Evolutionary conservation across 2,113 vertebrate genomes (phyloP), one percentile per base, ranked within the genome.

Genomic region (Spermophilus dauricus): DNA sequence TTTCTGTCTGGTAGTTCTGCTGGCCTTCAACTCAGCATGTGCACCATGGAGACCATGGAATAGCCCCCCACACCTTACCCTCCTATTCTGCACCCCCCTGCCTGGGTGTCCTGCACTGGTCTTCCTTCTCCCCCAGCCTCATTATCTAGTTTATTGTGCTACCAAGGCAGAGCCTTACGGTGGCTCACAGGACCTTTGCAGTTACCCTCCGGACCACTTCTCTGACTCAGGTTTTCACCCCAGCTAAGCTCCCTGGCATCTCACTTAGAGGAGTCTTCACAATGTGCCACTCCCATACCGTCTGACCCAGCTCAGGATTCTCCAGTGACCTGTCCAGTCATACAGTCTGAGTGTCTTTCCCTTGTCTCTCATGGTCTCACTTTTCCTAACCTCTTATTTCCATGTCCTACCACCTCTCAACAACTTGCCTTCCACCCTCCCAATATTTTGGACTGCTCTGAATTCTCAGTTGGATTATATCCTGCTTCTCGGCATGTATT

Each of bases 41-140:
- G 37, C 58, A 6, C 30, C 7, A 0, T 24, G 18, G 89, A 45
- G 48, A 28, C 48, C 4, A 0, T 2, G 17, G 42, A 26, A 24
- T 37, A 58, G 32, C 20, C 2, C 2, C 30, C 56, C 13, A 5
- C 13, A 53, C 67, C 45, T 34, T 34, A 39, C 22, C 56, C 7
- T 67, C 34, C 10, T 56, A 0, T 83, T 73, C 26, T 42, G 24
- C 45, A 26, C 37, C 32, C 76, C 6, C 16, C 61, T 73, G 10
- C 9, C 22, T 2, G 3, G 7, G 26, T 2, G 14, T 34, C 18
- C 22, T 4, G 8, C 2, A 6, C 1, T 20, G 0, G 17, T 6
- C 53, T n/a, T 34, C 24, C 7, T 48, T 81, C 39, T 56, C 30
- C 42, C 32, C 14, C 0, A 4, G 30, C 11, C 22, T 61, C 42